Evolutionary conservation across 2,797 vertebrate genomes (phyloP).

Genomic region (Varecia variegata): DNA sequence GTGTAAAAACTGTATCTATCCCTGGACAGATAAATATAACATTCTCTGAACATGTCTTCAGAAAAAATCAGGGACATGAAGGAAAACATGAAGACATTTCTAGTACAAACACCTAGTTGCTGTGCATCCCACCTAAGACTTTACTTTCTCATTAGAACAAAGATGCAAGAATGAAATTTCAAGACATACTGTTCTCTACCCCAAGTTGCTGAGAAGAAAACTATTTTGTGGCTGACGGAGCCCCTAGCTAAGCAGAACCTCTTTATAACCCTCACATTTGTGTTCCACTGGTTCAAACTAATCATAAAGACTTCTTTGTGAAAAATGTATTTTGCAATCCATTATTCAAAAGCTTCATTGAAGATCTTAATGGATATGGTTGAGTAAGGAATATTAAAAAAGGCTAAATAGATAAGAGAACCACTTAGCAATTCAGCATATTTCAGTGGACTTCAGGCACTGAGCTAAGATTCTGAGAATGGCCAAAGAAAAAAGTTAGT

Average conservation of each 20-base stretch:
- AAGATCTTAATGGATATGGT: conserved; percentile 10
- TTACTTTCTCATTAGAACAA: neutral
- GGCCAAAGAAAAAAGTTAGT: neutral
- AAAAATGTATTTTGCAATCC: conserved; percentile 26
- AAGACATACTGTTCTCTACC: neutral
- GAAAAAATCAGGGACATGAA: neutral
- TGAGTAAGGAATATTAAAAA: neutral
- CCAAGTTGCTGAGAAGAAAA: neutral
- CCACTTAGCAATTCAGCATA: neutral
- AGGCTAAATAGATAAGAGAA: neutral
- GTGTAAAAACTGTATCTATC: neutral
- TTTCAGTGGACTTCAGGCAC: neutral
- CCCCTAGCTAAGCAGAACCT: neutral
- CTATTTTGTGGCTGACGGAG: neutral
- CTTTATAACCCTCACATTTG: neutral
- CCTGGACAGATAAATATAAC: neutral
- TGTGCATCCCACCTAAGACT: neutral
- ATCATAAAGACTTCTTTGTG: conserved; percentile 59
- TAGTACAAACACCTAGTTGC: neutral
- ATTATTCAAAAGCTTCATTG: conserved; percentile 50
- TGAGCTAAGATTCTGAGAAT: neutral
- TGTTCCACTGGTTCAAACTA: neutral
- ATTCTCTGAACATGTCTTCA: neutral
- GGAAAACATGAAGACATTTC: neutral
- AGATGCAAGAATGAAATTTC: neutral